Conservation (phyloP, 2,888 invertebrate species). For the Ectemnius lituratus region DNA sequence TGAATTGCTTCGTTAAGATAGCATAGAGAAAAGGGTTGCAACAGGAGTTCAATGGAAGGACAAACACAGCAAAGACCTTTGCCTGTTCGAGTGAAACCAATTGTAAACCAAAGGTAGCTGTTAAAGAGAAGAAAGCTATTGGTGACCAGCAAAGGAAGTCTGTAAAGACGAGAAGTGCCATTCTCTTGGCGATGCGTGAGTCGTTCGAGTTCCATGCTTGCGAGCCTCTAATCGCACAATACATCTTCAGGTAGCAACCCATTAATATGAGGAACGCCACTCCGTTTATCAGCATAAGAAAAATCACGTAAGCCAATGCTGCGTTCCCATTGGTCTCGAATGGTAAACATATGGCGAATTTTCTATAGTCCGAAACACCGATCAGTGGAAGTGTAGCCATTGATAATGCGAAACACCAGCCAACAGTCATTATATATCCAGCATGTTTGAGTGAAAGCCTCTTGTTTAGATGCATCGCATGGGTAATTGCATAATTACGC, state of each 20-base stretch:
- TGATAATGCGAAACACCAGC: constrained; percentile 93
- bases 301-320: constrained; percentile 92
- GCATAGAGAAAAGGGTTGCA: constrained; percentile 99
- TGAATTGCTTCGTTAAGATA: constrained; percentile 97
- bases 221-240: constrained; percentile 97
- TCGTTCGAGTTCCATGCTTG: constrained; percentile 99
- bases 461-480: constrained; percentile 98
- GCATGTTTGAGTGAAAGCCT: constrained; percentile 94
- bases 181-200: constrained; percentile 95
- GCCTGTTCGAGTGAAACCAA: constrained; percentile 96
- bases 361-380: constrained; percentile 96
- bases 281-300: constrained; percentile 94
- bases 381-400: constrained; percentile 94
- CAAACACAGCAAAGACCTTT: constrained; percentile 97
- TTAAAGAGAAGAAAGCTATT: constrained; percentile 96
- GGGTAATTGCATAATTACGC: constrained; percentile 97
- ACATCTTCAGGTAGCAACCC: constrained; percentile 98
- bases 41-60: constrained; percentile 96
- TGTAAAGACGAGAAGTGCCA: constrained; percentile 97
- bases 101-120: constrained; percentile 94
- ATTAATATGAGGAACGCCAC: constrained; percentile 95
- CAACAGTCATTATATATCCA: constrained; percentile 92
- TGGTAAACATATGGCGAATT: constrained; percentile 97
- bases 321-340: constrained; percentile 91
- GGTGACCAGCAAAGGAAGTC: constrained; percentile 99